Evolutionary conservation across 2,797 vertebrate genomes (phyloP).

Genomic region (Tenualosa ilisha): DNA sequence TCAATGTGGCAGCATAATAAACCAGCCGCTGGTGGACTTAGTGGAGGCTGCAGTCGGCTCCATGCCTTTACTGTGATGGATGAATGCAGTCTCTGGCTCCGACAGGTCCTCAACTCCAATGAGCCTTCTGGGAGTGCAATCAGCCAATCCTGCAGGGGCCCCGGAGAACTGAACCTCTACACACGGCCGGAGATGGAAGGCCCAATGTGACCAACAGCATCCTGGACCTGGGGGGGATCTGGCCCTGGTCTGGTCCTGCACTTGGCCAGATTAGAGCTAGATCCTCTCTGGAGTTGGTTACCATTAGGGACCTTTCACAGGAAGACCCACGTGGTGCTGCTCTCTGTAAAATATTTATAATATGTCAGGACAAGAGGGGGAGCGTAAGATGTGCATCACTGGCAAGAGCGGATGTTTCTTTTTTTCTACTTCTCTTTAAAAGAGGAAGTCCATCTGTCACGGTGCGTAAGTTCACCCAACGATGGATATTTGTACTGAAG

Average conservation of each 20-base stretch:
- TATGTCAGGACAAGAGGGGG: conserved; percentile 44
- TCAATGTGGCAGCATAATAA: conserved; percentile 62
- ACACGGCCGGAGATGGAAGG: conserved; percentile 48
- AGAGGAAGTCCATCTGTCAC: conserved; percentile 42
- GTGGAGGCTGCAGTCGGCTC: conserved; percentile 50
- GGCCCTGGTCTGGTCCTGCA: too few relatives aligned
- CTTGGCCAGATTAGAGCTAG: not conserved
- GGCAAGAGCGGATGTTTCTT: not conserved
- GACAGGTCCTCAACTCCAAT: conserved; percentile 73
- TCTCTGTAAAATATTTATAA: conserved; percentile 53
- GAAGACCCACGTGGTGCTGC: not conserved
- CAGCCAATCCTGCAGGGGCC: conserved; percentile 58
- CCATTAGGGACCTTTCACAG: not conserved
- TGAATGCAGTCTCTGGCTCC: conserved; percentile 61
- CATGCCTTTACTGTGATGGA: conserved; percentile 74
- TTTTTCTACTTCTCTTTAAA: conserved; percentile 28
- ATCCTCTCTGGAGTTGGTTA: not conserved
- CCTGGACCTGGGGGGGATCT: not conserved
- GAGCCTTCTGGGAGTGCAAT: conserved; percentile 73
- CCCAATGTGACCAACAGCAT: conserved; percentile 50
- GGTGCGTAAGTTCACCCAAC: conserved; percentile 18
- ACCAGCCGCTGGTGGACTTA: conserved; percentile 54
- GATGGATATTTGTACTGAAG: conserved; percentile 46
- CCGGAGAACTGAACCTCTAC: not conserved
- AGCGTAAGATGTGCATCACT: conserved; percentile 17